These are phyloP conservation scores for Centropristis striata DNA, from an alignment of 2,113 vertebrate genomes.

Conservation along the genomic window DNA sequence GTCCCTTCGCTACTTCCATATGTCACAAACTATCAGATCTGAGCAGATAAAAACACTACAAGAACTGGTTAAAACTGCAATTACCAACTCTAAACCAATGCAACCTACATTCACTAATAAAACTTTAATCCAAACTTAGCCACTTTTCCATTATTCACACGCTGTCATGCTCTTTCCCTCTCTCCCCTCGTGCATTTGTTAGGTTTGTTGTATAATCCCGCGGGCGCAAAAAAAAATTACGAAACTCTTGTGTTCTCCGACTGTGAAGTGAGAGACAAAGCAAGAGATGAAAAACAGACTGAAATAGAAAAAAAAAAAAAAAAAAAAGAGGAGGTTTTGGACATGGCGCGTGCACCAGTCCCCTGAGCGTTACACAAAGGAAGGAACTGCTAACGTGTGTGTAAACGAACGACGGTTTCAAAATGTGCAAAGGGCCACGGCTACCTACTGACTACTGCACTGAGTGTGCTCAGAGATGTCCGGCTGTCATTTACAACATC, in stretches of 20 bases:
- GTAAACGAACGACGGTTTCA: constrained; percentile 66
- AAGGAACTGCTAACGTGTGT: constrained; percentile 84
- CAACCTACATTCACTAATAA: constrained; percentile 41
- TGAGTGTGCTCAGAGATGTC: constrained; percentile 39
- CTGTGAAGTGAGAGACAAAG: constrained; percentile 22
- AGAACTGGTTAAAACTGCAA: not conserved
- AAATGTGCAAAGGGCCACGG: constrained; percentile 49
- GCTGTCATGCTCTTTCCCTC: constrained; percentile 5
- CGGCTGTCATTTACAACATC: constrained; percentile 19
- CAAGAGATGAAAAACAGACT: constrained; percentile 26
- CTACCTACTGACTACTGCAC: constrained; percentile 19
- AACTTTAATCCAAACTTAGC: constrained; percentile 57
- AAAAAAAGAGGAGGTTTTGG: constrained; percentile 43
- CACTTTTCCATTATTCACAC: constrained; percentile 56
- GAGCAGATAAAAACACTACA: not conserved
- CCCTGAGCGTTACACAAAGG: constrained; percentile 82
- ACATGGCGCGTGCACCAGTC: constrained; percentile 65
- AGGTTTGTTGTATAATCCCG: constrained; percentile 51
- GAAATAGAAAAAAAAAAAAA: constrained; percentile 36
- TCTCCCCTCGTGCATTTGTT: not conserved
- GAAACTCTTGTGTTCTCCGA: constrained; percentile 21
- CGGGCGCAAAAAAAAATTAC: constrained; percentile 18
- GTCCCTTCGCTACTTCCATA: not conserved
- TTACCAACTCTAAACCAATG: constrained; percentile 3
- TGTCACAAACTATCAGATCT: not conserved